Evolutionary conservation across 2,113 vertebrate species (phyloP).

Genomic region (Sigmodon hispidus): DNA sequence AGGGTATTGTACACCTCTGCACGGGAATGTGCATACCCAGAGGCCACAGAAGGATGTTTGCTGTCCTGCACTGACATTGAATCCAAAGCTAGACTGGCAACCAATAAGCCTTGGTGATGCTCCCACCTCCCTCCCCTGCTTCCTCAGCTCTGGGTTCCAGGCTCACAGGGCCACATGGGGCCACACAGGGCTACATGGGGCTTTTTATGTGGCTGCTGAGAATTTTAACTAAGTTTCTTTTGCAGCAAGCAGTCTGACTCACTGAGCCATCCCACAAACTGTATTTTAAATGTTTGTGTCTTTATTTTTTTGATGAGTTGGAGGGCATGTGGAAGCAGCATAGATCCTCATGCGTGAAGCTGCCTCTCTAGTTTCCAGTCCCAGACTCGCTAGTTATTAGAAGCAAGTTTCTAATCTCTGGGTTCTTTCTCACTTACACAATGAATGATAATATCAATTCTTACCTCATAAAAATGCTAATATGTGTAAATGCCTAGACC

Average conservation of each 20-base stretch:
- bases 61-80: neutral
- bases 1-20: neutral
- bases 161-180: neutral
- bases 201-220: neutral
- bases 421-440: slow-evolving; percentile 13
- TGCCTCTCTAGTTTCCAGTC: too few relatives aligned
- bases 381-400: neutral
- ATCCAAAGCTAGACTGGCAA: neutral
- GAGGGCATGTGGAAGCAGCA: neutral
- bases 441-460: neutral
- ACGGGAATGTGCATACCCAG: neutral
- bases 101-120: neutral
- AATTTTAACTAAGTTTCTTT: neutral
- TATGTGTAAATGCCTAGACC: neutral
- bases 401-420: neutral
- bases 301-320: neutral
- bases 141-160: neutral
- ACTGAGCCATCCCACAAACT: neutral
- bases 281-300: neutral
- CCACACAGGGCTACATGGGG: neutral
- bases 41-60: neutral
- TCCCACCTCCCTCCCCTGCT: too few relatives aligned
- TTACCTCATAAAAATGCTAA: neutral
- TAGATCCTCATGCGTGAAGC: neutral
- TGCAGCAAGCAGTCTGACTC: neutral